Base-by-base conservation (phyloP, 2,797 vertebrate species). In the Telmatherina bonti region DNA sequence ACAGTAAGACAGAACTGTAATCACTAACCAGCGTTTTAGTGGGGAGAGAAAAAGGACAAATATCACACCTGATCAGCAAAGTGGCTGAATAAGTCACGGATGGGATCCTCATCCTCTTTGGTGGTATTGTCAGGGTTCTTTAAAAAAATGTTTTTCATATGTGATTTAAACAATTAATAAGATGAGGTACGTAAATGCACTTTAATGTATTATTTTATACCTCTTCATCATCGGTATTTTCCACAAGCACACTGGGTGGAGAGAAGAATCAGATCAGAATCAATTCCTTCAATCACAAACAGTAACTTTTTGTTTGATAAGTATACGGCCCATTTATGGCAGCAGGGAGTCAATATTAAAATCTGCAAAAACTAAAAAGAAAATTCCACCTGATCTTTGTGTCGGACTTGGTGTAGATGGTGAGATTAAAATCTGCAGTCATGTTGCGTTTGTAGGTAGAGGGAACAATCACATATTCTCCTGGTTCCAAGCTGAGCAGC, bases 401-500 rank as follows among this genome's bases (percentile, higher is more conserved):
- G 0, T 88, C 79, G 8, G 79, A 2, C 67, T 92, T 89, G 80
- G 85, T 62, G 86, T 61, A 87, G 67, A 90, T 45, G 0, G 66
- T 38, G 58, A 92, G 84, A 26, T 88, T 59, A 18, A 90, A 92
- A 0, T 90, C 81, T 47, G 55, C 76, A 0, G 4, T 62, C 38
- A 7, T 65, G 64, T 85, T 24, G 6, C 82, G 63, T 0, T n/a
- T 0, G 12, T 54, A 4, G 18, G 87, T 91, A 70, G 70, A 85
- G 1, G 85, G 85, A 24, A 92, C 0, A 20, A 91, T 68, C 72
- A 90, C 66, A 2, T 92, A 91, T 45, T 90, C 85, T 68, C 82
- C 88, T 0, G 85, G 84, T 52, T 84, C 60, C 81, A 92, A 71
- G 4, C 74, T 88, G 76, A 83, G 58, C n/a, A 52, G 1, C 60